These are phyloP conservation scores for Epistrophella euchroma DNA, from an alignment of 2,888 invertebrate genomes.

Conservation along the genomic window DNA sequence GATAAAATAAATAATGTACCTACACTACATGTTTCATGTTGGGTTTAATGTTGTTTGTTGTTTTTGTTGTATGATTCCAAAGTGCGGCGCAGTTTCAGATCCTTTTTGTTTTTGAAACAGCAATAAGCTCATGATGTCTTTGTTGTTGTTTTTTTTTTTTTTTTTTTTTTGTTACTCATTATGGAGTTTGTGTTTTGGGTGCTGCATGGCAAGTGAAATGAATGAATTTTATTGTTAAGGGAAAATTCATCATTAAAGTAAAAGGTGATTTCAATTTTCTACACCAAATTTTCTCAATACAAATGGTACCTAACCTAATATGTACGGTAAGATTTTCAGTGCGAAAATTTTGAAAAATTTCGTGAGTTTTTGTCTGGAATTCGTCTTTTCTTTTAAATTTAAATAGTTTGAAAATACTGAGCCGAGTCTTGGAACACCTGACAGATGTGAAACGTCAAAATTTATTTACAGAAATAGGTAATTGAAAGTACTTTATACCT, in stretches of 20 bases:
- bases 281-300: not conserved
- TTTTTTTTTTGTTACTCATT: not conserved
- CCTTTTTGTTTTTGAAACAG: constrained; percentile 25
- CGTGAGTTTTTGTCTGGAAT: too few species aligned
- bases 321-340: too few species aligned
- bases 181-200: not conserved
- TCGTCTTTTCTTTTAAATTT: too few species aligned
- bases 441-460: too few species aligned
- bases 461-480: too few species aligned
- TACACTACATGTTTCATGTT: too few species aligned
- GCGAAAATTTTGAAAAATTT: too few species aligned
- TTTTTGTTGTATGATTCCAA: not conserved
- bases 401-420: too few species aligned
- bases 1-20: constrained; percentile 6
- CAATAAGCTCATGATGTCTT: not conserved
- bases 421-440: too few species aligned
- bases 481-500: too few species aligned
- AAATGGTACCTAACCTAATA: too few species aligned
- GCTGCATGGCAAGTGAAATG: not conserved
- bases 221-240: not conserved
- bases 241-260: not conserved
- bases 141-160: not conserved
- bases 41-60: too few species aligned
- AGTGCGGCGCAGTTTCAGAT: constrained; percentile 18
- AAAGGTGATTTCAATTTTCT: not conserved